Conservation (phyloP, 2,888 invertebrate genomes). For the Alloscopus bannaensis region DNA sequence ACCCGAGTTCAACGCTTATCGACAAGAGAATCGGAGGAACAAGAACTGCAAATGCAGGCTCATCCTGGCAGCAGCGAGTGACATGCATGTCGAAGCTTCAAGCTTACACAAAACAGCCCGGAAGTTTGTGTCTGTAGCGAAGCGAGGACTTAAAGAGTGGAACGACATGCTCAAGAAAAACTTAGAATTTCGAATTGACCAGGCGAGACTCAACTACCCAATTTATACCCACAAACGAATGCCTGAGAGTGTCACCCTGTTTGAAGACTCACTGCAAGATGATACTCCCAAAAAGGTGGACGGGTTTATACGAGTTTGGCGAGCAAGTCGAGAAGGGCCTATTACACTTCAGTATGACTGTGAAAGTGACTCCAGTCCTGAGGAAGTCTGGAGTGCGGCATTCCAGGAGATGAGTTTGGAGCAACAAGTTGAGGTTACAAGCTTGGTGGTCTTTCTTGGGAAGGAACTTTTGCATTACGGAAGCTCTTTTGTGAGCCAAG, state of each 20-base stretch:
- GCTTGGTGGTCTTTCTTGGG: slow-evolving; percentile 26
- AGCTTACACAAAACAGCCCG: slow-evolving; percentile 14
- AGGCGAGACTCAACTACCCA: slow-evolving; percentile 28
- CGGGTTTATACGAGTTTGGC: slow-evolving; percentile 13
- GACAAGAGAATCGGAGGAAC: neutral
- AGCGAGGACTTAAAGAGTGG: slow-evolving; percentile 40
- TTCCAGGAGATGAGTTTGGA: slow-evolving; percentile 6
- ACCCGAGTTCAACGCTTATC: neutral
- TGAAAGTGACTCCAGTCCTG: too few species aligned
- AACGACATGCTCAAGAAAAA: slow-evolving; percentile 36
- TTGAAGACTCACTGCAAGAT: slow-evolving; percentile 46
- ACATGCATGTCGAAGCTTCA: slow-evolving; percentile 12
- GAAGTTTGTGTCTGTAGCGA: slow-evolving; percentile 1
- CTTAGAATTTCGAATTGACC: slow-evolving; percentile 56
- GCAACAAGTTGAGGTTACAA: slow-evolving; percentile 25
- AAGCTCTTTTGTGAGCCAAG: slow-evolving; percentile 11
- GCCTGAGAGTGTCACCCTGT: slow-evolving; percentile 66
- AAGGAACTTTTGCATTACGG: slow-evolving; percentile 40
- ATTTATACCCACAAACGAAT: slow-evolving; percentile 53
- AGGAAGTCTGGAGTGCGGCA: too few species aligned
- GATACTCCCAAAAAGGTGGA: slow-evolving; percentile 14
- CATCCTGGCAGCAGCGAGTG: neutral
- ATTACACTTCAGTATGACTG: slow-evolving; percentile 17
- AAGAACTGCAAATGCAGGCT: neutral
- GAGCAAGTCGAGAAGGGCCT: slow-evolving; percentile 22